These are phyloP conservation scores for Zoanthus gigantus DNA, from an alignment of 92 coral and sea anemone species.

Conservation along the genomic window DNA sequence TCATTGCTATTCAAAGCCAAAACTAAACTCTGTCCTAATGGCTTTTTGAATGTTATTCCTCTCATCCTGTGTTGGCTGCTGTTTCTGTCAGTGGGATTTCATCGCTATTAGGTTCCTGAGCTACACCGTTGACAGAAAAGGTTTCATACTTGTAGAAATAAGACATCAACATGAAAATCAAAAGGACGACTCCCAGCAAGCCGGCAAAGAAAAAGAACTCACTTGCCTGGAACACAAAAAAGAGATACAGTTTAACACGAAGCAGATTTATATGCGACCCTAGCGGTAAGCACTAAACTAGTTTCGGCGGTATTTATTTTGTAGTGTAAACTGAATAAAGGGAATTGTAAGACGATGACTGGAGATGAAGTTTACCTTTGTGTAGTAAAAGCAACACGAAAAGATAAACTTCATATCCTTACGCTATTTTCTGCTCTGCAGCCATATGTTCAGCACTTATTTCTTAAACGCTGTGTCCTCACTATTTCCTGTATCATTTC, in stretches of 20 bases:
- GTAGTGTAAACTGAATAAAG: too few relatives aligned
- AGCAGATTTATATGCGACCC: background rate
- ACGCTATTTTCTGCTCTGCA: background rate
- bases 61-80: slow-evolving; percentile 13
- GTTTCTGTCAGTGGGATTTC: slow-evolving; percentile 51
- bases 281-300: too few relatives aligned
- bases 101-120: slow-evolving; percentile 49
- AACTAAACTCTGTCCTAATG: too few relatives aligned
- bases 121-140: slow-evolving; percentile 74
- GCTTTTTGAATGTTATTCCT: background rate
- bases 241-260: background rate
- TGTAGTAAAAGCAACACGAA: too few relatives aligned
- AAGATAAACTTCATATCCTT: too few relatives aligned
- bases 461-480: too few relatives aligned
- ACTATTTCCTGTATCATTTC: too few relatives aligned
- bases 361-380: too few relatives aligned
- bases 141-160: slow-evolving; percentile 90
- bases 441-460: too few relatives aligned
- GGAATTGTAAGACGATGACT: too few relatives aligned
- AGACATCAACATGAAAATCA: slow-evolving; percentile 86
- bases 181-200: slow-evolving; percentile 72
- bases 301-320: too few relatives aligned
- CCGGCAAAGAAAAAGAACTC: slow-evolving; percentile 99
- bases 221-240: slow-evolving; percentile 70
- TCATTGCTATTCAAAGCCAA: too few relatives aligned